A percentile compares a stretch with the other conserved stretches of the same genome.
These are phyloP conservation scores for Aphelinus atriplicis DNA, from an alignment of 1,140 invertebrate genomes.

Conservation along the genomic window DNA sequence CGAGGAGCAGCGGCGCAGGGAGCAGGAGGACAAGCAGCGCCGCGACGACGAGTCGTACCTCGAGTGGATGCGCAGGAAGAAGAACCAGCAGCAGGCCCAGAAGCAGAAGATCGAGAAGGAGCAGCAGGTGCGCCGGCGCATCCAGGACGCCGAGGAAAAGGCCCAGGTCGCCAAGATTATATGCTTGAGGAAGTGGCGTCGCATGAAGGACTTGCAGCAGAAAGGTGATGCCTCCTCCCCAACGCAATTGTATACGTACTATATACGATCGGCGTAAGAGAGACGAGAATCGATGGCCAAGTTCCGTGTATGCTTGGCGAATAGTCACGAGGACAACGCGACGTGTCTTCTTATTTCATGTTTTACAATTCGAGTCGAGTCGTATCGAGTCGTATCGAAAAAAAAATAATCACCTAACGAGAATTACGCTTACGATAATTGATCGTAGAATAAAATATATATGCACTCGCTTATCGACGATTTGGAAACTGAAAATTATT, in stretches of 20 bases:
- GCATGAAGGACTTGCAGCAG: slow-evolving; percentile 52
- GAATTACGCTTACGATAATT: not conserved
- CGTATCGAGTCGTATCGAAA: no score
- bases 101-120: slow-evolving; percentile 47
- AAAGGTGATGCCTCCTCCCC: slow-evolving; percentile 45
- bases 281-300: not conserved
- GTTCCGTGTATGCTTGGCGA: not conserved
- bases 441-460: not conserved
- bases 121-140: slow-evolving; percentile 44
- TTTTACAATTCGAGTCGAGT: no score
- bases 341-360: no score
- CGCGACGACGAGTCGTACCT: slow-evolving; percentile 52
- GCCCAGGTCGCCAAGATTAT: slow-evolving; percentile 46
- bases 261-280: not conserved
- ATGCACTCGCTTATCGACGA: no score
- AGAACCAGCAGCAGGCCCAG: slow-evolving; percentile 45
- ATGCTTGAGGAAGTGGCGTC: slow-evolving; percentile 51
- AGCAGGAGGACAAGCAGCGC: slow-evolving; percentile 48
- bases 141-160: slow-evolving; percentile 52
- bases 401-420: no score
- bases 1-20: slow-evolving; percentile 41
- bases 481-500: no score
- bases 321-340: not conserved
- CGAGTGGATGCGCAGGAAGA: slow-evolving; percentile 53
- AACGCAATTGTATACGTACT: not conserved